A percentile compares a stretch with the other conserved stretches of the same genome.
Evolutionary conservation across 1,140 invertebrate species (phyloP).

Genomic region (Helicoverpa zea): DNA sequence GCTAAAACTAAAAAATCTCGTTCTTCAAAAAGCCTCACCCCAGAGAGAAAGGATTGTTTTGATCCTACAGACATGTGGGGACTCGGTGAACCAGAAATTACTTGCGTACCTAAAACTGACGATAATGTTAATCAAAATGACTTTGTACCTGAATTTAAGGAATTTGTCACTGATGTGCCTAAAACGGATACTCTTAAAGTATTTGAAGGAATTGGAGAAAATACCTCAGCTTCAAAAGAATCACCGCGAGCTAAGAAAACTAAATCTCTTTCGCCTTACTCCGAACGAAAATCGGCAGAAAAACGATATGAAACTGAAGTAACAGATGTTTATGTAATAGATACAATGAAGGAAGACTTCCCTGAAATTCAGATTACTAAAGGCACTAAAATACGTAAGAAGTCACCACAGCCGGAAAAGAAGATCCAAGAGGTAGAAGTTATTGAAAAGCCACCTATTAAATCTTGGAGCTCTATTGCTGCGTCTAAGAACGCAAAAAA

Average conservation of each 20-base stretch:
- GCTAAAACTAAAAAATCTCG: constrained; percentile 71
- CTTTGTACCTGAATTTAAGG: constrained; percentile 47
- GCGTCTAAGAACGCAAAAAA: constrained; percentile 60
- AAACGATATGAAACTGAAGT: constrained; percentile 64
- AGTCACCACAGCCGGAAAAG: constrained; percentile 68
- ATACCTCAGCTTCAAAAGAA: constrained; percentile 59
- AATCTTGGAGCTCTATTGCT: constrained; percentile 69
- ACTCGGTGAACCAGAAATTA: constrained; percentile 41
- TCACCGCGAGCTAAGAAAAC: constrained; percentile 68
- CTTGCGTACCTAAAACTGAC: constrained; percentile 26
- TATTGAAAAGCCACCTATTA: constrained; percentile 56
- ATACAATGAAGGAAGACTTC: constrained; percentile 78
- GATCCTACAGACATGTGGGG: constrained; percentile 43
- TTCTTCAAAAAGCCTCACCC: constrained; percentile 71
- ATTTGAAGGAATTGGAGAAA: constrained; percentile 43
- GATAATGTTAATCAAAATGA: constrained; percentile 31
- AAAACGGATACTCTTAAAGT: constrained; percentile 39
- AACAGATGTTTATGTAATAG: constrained; percentile 81
- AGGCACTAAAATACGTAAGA: constrained; percentile 73
- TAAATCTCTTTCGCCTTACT: constrained; percentile 72
- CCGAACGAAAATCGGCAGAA: constrained; percentile 64
- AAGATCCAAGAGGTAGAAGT: constrained; percentile 61
- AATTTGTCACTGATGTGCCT: constrained; percentile 42
- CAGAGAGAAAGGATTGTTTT: constrained; percentile 65
- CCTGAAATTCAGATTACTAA: constrained; percentile 83